Base-by-base conservation (phyloP, 2,888 invertebrate species). In the Erynnis tages region DNA sequence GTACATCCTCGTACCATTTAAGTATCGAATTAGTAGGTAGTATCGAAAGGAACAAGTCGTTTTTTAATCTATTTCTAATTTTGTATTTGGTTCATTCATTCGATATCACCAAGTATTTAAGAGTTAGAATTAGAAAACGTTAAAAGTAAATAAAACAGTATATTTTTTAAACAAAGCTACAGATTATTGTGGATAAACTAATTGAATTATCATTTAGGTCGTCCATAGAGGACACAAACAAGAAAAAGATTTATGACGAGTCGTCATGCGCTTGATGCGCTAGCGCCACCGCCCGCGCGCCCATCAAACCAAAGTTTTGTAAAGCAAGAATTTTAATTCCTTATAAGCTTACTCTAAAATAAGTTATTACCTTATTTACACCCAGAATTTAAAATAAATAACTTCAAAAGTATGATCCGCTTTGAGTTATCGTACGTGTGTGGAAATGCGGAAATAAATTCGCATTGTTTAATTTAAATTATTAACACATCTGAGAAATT, bases 201-300 rank as follows among this genome's bases (percentile, higher is more conserved):
- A 38, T 47, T 47, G 29, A 47, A 30, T 47, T 38, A 47, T 38
- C 29, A 47, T 38, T 47, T 47, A 38, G 47, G 47, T 47, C 47
- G 27, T 38, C 23, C 13, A 16, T 38, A 47, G 29, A 47, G 47
- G 37, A 38, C 38, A 34, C 25, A 40, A 40, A 41, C 17, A 40
- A 40, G 48, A 49, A 49, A 49, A 40, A 49, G 32, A 32, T 32
- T 29, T 19, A 46, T 37, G 32, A 32, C 23, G 2, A 23, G 23
- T 16, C 48, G 48, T 48, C 23, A 40, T 40, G 48, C 48, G 11
- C 48, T 25, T 38, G n/a, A n/a, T n/a, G n/a, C n/a, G n/a, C n/a
- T n/a, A n/a, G n/a, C n/a, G n/a, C n/a, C n/a, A n/a, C n/a, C n/a
- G n/a, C n/a, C n/a, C n/a, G n/a, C n/a, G n/a, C 40, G 48, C 48